These are phyloP conservation scores for Nudaria mundana DNA, from an alignment of 2,888 invertebrate genomes.

Conservation along the genomic window DNA sequence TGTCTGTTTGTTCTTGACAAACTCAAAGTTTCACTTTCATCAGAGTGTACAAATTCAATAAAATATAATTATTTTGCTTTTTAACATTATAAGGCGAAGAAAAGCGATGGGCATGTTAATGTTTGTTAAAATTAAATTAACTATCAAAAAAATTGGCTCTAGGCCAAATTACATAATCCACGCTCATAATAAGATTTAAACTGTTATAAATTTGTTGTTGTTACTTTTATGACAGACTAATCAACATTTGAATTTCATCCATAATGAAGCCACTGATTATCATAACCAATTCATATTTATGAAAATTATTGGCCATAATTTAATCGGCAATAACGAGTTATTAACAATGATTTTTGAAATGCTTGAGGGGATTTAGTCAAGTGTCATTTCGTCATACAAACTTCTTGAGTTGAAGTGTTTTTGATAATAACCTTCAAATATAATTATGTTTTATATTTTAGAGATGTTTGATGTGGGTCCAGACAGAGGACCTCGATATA, in stretches of 20 bases:
- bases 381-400: neutral
- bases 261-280: neutral
- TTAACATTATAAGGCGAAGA: no score
- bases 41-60: no score
- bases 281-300: neutral
- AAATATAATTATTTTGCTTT: no score
- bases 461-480: neutral
- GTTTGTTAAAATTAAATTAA: no score
- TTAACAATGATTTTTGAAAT: neutral
- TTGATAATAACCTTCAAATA: neutral
- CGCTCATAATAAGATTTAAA: neutral
- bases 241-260: neutral
- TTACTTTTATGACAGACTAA: neutral
- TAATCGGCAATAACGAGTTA: neutral
- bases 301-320: neutral
- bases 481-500: no score
- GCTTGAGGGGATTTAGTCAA: neutral
- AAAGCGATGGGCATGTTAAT: no score
- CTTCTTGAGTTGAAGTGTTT: neutral
- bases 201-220: neutral
- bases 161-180: neutral
- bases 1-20: no score
- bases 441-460: neutral
- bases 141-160: neutral
- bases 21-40: no score